These are phyloP conservation scores for Pelvicachromis taeniatus DNA, from an alignment of 2,113 vertebrate species.

Conservation along the genomic window DNA sequence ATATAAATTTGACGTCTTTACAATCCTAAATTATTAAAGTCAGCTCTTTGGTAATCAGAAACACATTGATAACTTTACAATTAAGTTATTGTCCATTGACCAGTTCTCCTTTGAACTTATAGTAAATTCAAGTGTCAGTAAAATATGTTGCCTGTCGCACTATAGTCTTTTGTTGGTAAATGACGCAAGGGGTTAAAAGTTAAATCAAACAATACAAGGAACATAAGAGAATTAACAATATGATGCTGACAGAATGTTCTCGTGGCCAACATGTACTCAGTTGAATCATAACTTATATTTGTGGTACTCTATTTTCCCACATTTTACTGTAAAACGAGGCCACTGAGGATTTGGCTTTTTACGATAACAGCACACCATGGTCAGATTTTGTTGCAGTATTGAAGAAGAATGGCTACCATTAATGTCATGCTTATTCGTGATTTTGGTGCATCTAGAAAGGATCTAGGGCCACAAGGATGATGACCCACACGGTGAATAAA, in stretches of 20 bases:
- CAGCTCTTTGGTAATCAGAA: neutral
- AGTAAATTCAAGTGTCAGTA: neutral
- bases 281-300: slow-evolving; percentile 21
- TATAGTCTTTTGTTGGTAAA: slow-evolving; percentile 10
- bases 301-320: neutral
- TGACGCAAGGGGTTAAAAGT: slow-evolving; percentile 48
- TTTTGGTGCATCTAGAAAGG: neutral
- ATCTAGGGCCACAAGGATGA: neutral
- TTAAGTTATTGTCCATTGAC: neutral
- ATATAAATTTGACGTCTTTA: neutral
- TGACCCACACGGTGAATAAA: neutral
- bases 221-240: slow-evolving; percentile 19
- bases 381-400: neutral
- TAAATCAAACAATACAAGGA: slow-evolving; percentile 48
- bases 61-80: neutral
- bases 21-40: neutral
- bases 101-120: neutral
- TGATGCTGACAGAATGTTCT: slow-evolving; percentile 23
- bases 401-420: neutral
- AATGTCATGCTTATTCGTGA: neutral
- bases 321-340: neutral
- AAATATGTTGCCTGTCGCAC: neutral
- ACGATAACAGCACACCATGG: neutral
- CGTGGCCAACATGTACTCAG: neutral
- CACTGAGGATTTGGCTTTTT: neutral